Evolutionary conservation across 2,888 invertebrate species (phyloP).

Genomic region (Pyralis farinalis): DNA sequence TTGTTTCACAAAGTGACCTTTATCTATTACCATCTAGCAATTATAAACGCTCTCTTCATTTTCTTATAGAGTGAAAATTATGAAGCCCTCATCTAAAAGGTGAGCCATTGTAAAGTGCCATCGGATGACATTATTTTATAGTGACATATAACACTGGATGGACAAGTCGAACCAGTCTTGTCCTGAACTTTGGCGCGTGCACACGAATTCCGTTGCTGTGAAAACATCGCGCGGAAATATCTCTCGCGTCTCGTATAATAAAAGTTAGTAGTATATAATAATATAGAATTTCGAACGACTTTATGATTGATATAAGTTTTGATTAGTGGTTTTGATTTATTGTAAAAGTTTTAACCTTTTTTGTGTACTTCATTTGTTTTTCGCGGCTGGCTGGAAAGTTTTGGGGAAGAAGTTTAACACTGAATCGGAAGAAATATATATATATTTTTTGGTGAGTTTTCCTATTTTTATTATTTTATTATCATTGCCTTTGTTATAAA

Average conservation of each 20-base stretch:
- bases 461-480: not conserved
- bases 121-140: constrained; percentile 16
- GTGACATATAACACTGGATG: constrained; percentile 13
- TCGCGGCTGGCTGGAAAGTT: constrained; percentile 8
- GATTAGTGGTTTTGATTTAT: constrained; percentile 1
- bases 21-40: not conserved
- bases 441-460: constrained; percentile 9
- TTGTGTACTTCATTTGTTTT: not conserved
- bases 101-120: constrained; percentile 14
- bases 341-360: not conserved
- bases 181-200: constrained; percentile 7
- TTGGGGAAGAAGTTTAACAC: not conserved
- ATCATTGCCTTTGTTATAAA: no score
- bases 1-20: not conserved
- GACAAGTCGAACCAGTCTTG: constrained; percentile 7
- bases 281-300: not conserved
- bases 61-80: not conserved
- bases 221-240: constrained; percentile 2
- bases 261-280: constrained; percentile 5
- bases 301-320: not conserved
- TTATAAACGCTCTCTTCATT: constrained; percentile 4
- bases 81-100: constrained; percentile 12
- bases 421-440: not conserved
- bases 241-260: constrained; percentile 1
- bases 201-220: constrained; percentile 2